These are phyloP conservation scores for Pangasianodon gigas DNA, from an alignment of 2,113 vertebrate species.

Conservation along the genomic window DNA sequence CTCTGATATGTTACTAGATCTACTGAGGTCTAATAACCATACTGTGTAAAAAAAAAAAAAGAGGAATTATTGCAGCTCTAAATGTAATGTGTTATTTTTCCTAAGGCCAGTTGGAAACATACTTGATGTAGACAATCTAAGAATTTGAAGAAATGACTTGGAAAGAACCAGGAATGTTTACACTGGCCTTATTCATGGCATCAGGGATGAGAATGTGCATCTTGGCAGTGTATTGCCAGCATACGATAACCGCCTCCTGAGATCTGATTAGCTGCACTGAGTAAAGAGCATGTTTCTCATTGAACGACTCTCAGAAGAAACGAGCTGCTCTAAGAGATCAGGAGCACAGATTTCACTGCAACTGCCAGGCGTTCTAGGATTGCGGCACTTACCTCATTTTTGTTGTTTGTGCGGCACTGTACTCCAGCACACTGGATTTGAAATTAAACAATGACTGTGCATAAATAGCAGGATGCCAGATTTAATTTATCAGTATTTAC, in stretches of 20 bases:
- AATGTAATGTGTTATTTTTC: neutral
- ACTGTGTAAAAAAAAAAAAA: neutral
- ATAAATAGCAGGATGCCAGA: neutral
- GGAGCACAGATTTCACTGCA: slow-evolving; percentile 18
- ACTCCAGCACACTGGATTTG: neutral
- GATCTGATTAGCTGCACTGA: slow-evolving; percentile 60
- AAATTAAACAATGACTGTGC: neutral
- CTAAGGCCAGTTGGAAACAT: neutral
- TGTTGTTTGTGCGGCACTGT: neutral
- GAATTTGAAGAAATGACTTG: neutral
- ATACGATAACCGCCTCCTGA: slow-evolving; percentile 57
- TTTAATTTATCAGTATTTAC: neutral
- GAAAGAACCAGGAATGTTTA: slow-evolving; percentile 9
- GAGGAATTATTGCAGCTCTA: neutral
- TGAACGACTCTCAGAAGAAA: slow-evolving; percentile 41
- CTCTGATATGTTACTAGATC: neutral
- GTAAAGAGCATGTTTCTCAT: slow-evolving; percentile 56
- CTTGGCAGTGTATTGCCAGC: slow-evolving; percentile 35
- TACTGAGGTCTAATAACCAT: neutral
- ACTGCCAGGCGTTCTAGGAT: neutral
- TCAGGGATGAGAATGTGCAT: slow-evolving; percentile 39
- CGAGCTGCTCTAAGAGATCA: slow-evolving; percentile 51
- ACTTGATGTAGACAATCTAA: neutral
- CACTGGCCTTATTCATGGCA: slow-evolving; percentile 30
- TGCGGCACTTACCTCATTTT: slow-evolving; percentile 11